Base-by-base conservation (phyloP, 2,113 vertebrate species). In the Halichoerus grypus region DNA sequence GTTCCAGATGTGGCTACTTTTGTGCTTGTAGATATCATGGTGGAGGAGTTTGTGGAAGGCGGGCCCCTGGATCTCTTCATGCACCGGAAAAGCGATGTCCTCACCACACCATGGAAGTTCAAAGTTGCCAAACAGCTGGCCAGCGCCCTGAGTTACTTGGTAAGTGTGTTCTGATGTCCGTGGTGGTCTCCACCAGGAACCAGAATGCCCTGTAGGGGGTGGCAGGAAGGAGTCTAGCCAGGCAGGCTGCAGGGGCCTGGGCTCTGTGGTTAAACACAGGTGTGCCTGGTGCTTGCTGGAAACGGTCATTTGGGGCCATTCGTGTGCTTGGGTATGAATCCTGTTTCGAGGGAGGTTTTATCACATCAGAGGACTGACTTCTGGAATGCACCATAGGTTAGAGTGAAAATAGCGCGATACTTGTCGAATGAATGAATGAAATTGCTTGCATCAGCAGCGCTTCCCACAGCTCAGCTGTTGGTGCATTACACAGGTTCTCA, bases 91-190 rank as follows among this genome's bases (percentile, higher is more conserved):
- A 99, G 99, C 1, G 99, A 98, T 42, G 97, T 98, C 18, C 99
- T 99, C 84, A 99, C 99, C 86, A 99, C 99, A 1, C 98, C 99
- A 0, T 99, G 99, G 99, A 99, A 99, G 97, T 99, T 99, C 98
- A 99, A 99, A 97, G 99, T 99, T 84, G 99, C 99, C 98, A 99
- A 99, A 91, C 99, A 99, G 96, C 99, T 99, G 81, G 99, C 99
- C 49, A 99, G 99, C 4, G 99, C 99, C 10, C 99, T 99, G 59
- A 99, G 99, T 98, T 99, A 99, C 98, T 97, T 99, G 99, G 99
- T 99, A 98, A 99, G 99, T 83, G 22, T 57, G 28, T 89, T 65
- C 36, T 90, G 18, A 26, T 59, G 5, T 53, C 67, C 1, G 4
- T 16, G 61, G 6, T 21, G 31, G n/a, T 49, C 42, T 57, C 63